Evolutionary conservation across 1,140 invertebrate species (phyloP).

Genomic region (Drosophila virilis): DNA sequence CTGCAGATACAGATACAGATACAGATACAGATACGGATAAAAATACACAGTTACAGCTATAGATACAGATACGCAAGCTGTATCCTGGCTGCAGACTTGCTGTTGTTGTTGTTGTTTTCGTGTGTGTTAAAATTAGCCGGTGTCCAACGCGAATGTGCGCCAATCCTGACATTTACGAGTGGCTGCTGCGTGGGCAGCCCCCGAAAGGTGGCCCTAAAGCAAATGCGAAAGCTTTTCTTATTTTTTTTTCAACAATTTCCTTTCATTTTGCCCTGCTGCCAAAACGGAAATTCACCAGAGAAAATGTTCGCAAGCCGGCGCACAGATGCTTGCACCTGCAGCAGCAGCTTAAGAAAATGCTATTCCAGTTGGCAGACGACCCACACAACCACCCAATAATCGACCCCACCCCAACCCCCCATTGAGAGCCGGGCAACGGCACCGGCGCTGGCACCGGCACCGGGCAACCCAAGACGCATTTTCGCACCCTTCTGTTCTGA

Average conservation of each 20-base stretch:
- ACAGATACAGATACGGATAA: no score
- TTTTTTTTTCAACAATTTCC: slow-evolving; percentile 21
- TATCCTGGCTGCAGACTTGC: neutral
- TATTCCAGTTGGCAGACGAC: neutral
- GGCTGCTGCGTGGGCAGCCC: slow-evolving; percentile 10
- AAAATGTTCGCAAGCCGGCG: slow-evolving; percentile 4
- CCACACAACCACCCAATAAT: slow-evolving; percentile 1
- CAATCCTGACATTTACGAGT: slow-evolving; percentile 2
- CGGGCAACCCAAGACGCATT: slow-evolving; percentile 12
- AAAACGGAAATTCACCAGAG: slow-evolving; percentile 22
- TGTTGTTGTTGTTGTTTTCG: neutral
- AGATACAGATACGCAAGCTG: neutral
- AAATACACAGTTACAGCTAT: no score
- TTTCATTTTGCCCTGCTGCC: slow-evolving; percentile 18
- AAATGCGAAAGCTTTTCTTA: slow-evolving; percentile 1
- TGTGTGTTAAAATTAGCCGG: slow-evolving; percentile 42
- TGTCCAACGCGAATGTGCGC: slow-evolving; percentile 6
- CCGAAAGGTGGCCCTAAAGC: slow-evolving; percentile 13
- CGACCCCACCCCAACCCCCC: neutral
- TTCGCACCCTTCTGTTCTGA: slow-evolving; percentile 27
- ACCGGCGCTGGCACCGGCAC: neutral
- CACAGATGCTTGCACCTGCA: slow-evolving; percentile 14
- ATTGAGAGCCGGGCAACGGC: neutral
- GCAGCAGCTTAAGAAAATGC: slow-evolving; percentile 2
- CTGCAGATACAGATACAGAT: slow-evolving; percentile 6